Conservation (phyloP, 2,888 invertebrate species). For the Polymixis flavicincta region DNA sequence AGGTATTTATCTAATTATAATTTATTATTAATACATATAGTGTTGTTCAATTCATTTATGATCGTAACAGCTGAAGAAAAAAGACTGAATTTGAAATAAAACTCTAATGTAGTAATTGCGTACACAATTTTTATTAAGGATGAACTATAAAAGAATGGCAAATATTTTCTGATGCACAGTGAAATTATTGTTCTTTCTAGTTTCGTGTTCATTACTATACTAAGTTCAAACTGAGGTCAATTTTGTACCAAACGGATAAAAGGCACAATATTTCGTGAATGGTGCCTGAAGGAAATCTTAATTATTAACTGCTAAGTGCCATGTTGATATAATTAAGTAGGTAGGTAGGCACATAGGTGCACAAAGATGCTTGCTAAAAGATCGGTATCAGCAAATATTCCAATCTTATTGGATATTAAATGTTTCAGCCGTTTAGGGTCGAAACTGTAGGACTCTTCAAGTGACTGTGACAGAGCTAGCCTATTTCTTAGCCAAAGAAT, state of each 20-base stretch:
- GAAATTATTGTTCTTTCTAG: not conserved
- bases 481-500: too few species aligned
- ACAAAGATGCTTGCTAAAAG: not conserved
- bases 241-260: not conserved
- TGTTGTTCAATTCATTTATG: not conserved
- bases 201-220: constrained; percentile 23
- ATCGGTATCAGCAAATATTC: not conserved
- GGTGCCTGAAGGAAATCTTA: not conserved
- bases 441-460: too few species aligned
- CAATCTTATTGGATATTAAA: too few species aligned
- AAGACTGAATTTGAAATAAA: constrained; percentile 26
- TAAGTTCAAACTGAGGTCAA: constrained; percentile 36
- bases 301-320: not conserved
- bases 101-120: constrained; percentile 24
- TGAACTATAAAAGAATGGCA: constrained; percentile 17
- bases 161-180: constrained; percentile 7
- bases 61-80: constrained; percentile 15
- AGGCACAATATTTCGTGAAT: too few species aligned
- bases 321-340: not conserved
- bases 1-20: constrained; percentile 19
- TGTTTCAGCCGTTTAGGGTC: too few species aligned
- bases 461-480: too few species aligned
- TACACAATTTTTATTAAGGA: constrained; percentile 9
- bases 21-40: constrained; percentile 16
- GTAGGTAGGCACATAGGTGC: not conserved